Conservation (phyloP, 1,140 invertebrate genomes). For the Lepidostoma basale region DNA sequence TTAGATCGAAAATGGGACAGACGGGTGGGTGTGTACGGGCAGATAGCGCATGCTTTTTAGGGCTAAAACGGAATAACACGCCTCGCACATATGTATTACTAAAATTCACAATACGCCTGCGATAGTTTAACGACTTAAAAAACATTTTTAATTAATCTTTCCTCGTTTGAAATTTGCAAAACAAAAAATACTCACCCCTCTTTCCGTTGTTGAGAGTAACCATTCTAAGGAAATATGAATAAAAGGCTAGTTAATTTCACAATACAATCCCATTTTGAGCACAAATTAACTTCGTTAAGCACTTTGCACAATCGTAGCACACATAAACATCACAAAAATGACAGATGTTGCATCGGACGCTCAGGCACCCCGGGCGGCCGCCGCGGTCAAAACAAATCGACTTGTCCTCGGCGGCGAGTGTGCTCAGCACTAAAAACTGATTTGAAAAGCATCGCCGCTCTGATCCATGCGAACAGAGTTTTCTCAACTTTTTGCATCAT, state of each 20-base stretch:
- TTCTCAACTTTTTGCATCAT: no score
- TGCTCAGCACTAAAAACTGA: slow-evolving; percentile 2
- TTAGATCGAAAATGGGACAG: slow-evolving; percentile 11
- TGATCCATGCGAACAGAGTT: no score
- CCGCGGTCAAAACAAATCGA: slow-evolving; percentile 8
- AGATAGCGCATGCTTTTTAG: slow-evolving; percentile 20
- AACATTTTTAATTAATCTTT: no score
- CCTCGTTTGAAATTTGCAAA: slow-evolving; percentile 15
- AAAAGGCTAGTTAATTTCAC: slow-evolving; percentile 31
- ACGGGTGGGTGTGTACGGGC: slow-evolving; percentile 32
- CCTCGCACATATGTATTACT: not conserved
- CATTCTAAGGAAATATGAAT: slow-evolving; percentile 28
- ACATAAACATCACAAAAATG: slow-evolving; percentile 36
- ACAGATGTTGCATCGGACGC: slow-evolving; percentile 29
- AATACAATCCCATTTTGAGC: slow-evolving; percentile 26
- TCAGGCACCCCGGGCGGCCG: slow-evolving; percentile 22
- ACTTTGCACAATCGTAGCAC: slow-evolving; percentile 18
- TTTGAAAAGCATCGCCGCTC: not conserved
- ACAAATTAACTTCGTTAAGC: not conserved
- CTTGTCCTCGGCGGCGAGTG: not conserved
- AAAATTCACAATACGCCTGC: no score
- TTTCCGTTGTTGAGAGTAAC: slow-evolving; percentile 28
- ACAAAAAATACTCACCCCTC: slow-evolving; percentile 32
- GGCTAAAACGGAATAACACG: not conserved
- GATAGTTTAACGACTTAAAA: no score